These are phyloP conservation scores for Leptosomus discolor DNA, from an alignment of 2,113 vertebrate genomes.

Conservation along the genomic window DNA sequence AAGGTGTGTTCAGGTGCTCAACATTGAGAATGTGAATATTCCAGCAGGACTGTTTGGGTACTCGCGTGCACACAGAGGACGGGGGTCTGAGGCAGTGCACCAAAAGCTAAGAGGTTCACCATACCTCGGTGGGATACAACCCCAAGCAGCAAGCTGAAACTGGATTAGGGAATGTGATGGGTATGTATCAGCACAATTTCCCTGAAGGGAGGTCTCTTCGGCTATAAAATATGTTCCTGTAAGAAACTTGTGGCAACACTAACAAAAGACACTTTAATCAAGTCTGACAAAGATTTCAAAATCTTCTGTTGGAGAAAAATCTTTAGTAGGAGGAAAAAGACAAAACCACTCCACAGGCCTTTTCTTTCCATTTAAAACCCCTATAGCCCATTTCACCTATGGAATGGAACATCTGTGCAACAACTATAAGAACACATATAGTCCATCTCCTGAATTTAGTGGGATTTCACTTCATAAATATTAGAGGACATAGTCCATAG, in stretches of 20 bases:
- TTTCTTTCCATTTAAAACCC: not conserved
- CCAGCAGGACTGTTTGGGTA: rapidly evolving
- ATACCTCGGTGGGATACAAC: not conserved
- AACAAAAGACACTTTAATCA: not conserved
- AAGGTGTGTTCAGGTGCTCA: not conserved
- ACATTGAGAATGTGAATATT: not conserved
- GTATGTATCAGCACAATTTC: not conserved
- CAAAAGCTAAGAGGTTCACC: not conserved
- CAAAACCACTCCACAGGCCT: not conserved
- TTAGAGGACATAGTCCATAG: not conserved
- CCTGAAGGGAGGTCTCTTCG: not conserved
- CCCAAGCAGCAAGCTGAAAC: not conserved
- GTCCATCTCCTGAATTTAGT: not conserved
- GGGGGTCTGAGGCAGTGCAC: not conserved
- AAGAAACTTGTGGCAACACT: not conserved
- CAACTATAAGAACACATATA: not conserved
- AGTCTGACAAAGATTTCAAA: not conserved
- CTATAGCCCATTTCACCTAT: not conserved
- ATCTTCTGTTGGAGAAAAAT: not conserved
- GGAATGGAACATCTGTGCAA: not conserved
- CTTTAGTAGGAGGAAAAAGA: not conserved
- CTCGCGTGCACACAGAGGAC: rapidly evolving
- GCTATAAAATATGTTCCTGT: not conserved
- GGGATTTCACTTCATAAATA: not conserved
- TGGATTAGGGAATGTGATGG: not conserved